These are phyloP conservation scores for Omphaloscelis lunosa DNA, from an alignment of 2,888 invertebrate species.

Conservation along the genomic window DNA sequence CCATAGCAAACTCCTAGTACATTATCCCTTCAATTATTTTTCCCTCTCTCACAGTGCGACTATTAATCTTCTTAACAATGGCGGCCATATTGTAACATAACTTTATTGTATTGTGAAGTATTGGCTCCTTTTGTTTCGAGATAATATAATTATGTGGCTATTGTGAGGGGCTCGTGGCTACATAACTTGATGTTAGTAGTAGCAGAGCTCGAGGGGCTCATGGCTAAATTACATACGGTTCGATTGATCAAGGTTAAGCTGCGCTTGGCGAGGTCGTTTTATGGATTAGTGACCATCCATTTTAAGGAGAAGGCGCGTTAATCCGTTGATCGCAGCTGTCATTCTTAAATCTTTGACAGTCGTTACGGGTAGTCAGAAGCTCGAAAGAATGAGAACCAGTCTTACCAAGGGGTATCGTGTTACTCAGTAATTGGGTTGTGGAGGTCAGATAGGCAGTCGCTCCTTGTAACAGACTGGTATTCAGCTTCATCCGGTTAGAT, in stretches of 20 bases:
- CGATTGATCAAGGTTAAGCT: neutral
- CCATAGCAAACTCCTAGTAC: neutral
- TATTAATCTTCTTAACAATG: slow-evolving; percentile 36
- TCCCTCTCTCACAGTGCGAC: neutral
- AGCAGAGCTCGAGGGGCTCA: neutral
- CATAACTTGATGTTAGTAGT: neutral
- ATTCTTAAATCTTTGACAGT: neutral
- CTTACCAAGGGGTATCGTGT: neutral
- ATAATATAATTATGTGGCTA: slow-evolving; percentile 7
- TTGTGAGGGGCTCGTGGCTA: neutral
- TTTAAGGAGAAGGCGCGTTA: neutral
- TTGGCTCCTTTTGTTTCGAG: slow-evolving; percentile 23
- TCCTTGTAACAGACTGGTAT: neutral
- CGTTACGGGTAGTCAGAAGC: neutral
- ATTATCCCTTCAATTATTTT: neutral
- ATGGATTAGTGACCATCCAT: neutral
- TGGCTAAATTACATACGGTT: neutral
- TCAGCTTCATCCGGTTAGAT: no score
- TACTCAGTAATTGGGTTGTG: neutral
- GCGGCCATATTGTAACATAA: slow-evolving; percentile 6
- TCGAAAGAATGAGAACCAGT: neutral
- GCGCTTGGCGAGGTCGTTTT: neutral
- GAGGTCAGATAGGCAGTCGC: neutral
- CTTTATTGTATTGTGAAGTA: slow-evolving; percentile 22
- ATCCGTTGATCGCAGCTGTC: neutral